Evolutionary conservation across 2,888 invertebrate species (phyloP), one percentile per base, ranked within the genome.

Genomic region (Lepas anatifera): DNA sequence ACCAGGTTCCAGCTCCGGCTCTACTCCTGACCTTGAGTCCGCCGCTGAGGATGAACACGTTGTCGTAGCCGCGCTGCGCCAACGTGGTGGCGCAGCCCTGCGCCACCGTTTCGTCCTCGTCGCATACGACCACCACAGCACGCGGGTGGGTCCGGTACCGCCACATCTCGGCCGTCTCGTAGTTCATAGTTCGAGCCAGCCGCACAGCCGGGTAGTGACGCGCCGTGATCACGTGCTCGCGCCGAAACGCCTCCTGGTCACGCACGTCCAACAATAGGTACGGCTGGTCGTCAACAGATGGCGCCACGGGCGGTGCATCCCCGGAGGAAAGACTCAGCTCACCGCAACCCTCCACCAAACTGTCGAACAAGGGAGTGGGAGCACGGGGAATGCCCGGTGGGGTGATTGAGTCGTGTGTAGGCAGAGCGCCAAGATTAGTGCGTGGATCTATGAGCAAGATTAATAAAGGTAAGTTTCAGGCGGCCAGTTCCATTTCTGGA

Each of bases 11-110:
- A n/a, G n/a, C n/a, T n/a, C n/a, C n/a, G n/a, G n/a, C n/a, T n/a
- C n/a, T n/a, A n/a, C n/a, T n/a, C n/a, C n/a, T n/a, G n/a, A 75
- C 69, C 32, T 68, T 71, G 13, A 75, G 69, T 68, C 83, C 83
- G 71, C 83, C 83, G 67, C 82, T 81, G n/a, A 83, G 75, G 75
- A 83, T 75, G 75, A 81, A 82, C 16, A 82, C 74, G 74, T 83
- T 83, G 68, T 81, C 81, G 74, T 83, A 83, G 1, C 82, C 82
- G 69, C 83, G 75, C 75, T 83, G 78, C 3, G 81, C 79, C 68
- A 83, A 74, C 1, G 81, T 81, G 6, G 80, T 78, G 1, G 80
- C 80, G 22, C 78, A 80, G 27, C 75, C 72, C 8, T 79, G 78
- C 3, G 80, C 80, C 25, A 79, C 70, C 29, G 76, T 76, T 74